Evolutionary conservation across 2,888 invertebrate genomes (phyloP).

Genomic region (Phengaris arion): DNA sequence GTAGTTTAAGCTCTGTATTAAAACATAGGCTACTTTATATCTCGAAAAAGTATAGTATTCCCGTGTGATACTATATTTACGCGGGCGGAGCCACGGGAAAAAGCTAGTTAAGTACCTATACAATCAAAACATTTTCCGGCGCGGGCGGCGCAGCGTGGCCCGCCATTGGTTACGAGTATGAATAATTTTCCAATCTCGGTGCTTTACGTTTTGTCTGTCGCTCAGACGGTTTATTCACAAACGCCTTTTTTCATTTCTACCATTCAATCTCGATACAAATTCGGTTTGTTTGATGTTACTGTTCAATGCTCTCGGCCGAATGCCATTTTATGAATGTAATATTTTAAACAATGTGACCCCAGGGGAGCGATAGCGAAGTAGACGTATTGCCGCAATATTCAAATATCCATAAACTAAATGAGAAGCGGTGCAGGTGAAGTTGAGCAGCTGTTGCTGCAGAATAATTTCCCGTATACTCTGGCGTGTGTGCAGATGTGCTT

Average conservation of each 20-base stretch:
- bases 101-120: background rate
- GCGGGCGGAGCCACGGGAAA: too few species aligned
- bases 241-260: conserved; percentile 42
- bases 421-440: background rate
- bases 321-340: too few species aligned
- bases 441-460: background rate
- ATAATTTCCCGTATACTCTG: background rate
- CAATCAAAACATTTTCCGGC: conserved; percentile 34
- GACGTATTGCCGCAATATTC: background rate
- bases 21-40: too few species aligned
- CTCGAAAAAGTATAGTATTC: too few species aligned
- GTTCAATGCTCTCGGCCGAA: background rate
- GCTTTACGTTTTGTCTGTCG: conserved; percentile 59
- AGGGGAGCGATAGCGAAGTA: background rate
- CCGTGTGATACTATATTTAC: too few species aligned
- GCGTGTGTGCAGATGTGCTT: background rate
- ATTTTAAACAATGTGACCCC: too few species aligned
- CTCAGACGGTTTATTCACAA: conserved; percentile 59
- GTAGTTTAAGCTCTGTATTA: too few species aligned
- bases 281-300: background rate
- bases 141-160: conserved; percentile 36
- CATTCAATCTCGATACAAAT: conserved; percentile 31
- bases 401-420: conserved; percentile 5
- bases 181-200: conserved; percentile 68
- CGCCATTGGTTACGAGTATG: conserved; percentile 59